Percentiles rank a stretch among this genome's conserved stretches.
These are phyloP conservation scores for Apostichopus leukothele DNA, from an alignment of 53 echinoderm and acorn worm species.

Conservation along the genomic window DNA sequence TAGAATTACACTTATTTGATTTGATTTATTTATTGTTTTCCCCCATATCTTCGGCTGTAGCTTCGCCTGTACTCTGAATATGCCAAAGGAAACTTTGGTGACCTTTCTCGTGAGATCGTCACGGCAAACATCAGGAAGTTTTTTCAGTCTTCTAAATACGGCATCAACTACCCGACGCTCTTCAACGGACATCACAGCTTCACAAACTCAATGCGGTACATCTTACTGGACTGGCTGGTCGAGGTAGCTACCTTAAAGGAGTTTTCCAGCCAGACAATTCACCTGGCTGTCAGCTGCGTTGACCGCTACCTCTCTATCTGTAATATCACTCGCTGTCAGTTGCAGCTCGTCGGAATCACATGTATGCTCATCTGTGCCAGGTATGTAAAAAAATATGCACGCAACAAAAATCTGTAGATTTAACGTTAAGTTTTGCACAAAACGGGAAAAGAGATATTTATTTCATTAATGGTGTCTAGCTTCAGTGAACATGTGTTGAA, in stretches of 20 bases:
- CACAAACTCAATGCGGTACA: conserved; percentile 94
- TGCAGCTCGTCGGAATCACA: conserved; percentile 93
- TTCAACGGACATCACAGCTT: conserved; percentile 77
- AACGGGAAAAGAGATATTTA: too few relatives aligned
- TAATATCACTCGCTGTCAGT: conserved; percentile 67
- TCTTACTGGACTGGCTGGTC: conserved; percentile 95
- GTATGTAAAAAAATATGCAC: conserved; percentile 40
- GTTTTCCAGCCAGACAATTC: conserved; percentile 80
- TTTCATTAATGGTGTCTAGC: too few relatives aligned
- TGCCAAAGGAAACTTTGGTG: conserved; percentile 81
- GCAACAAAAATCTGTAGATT: too few relatives aligned
- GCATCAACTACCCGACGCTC: conserved; percentile 53
- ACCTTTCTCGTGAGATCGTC: conserved; percentile 61
- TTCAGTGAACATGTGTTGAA: too few relatives aligned
- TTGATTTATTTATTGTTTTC: too few relatives aligned
- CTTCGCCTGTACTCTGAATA: conserved; percentile 74
- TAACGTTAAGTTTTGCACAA: too few relatives aligned
- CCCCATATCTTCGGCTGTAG: conserved; percentile 5
- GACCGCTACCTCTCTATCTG: conserved; percentile 88
- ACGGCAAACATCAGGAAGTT: conserved; percentile 60
- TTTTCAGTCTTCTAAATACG: conserved; percentile 49
- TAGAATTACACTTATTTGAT: too few relatives aligned
- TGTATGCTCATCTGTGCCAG: conserved; percentile 96
- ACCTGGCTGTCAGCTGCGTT: conserved; percentile 81
- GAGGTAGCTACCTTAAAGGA: conserved; percentile 92